Base-by-base conservation (phyloP, 2,888 invertebrate species). In the Argynnis bischoffii region DNA sequence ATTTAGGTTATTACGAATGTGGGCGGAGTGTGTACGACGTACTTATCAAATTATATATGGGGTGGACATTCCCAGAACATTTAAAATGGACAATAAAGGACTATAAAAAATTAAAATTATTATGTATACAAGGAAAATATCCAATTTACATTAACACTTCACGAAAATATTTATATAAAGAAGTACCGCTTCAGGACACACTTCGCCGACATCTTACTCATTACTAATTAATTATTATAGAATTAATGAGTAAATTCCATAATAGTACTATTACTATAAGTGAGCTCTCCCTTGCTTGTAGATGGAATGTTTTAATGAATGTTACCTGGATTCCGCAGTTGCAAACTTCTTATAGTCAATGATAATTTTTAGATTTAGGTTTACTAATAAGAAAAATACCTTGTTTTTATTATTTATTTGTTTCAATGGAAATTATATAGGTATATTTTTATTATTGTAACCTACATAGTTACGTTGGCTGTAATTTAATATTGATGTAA, bases 371-470 rank as follows among this genome's bases (percentile, higher is more conserved):
- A 91, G 90, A 80, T 79, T 85, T 90, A 90, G 87, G 81, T 86
- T 86, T 88, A 90, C 85, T 87, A 84, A 84, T 90, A 89, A 90
- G 86, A 81, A 87, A 86, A 88, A 86, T 86, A 88, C 88, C 85
- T 90, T 92, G 91, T 92, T 92, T 90, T 92, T 91, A 90, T 92
- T 90, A 90, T 92, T 91, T 91, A 90, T 92, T 92, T 92, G 91
- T 92, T 92, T 90, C 87, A 87, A 88, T 88, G 84, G 82, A 90
- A 91, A 90, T 89, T 89, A 89, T 89, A 91, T 90, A 92, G 90
- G 92, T 90, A 92, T 92, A 92, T 92, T 92, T 88, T 92, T 92
- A 92, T 91, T 90, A 92, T 90, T 89, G 89, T 90, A 89, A 91
- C 90, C 91, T 92, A 90, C 88, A 88, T 89, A 90, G 89, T 92